Evolutionary conservation across 64 coral and sea anemone genomes (phyloP), one percentile per base, ranked within the genome.

Genomic region (Porites australiensis): DNA sequence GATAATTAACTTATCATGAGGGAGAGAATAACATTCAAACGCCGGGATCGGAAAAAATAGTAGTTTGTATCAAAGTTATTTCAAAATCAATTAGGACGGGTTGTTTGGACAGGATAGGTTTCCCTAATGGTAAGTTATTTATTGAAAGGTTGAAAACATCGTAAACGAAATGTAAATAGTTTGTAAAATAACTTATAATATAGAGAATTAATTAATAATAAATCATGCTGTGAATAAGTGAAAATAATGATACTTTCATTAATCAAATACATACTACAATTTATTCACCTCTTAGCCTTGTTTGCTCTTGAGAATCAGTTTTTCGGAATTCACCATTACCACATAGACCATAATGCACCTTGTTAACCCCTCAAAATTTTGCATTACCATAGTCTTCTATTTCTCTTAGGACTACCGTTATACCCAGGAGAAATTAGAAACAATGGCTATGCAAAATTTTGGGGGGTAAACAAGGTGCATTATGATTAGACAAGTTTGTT

Each of bases 41-140:
- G 58, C 45, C 22, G 13, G 45, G 1, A 81, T 37, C 27, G 27
- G 27, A 37, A 37, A 37, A 37, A 81, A 81, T 14, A 13, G 63
- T 62, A 81, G 78, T 81, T 62, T 43, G 52, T 81, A 81, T 37
- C 11, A 63, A 63, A 81, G 3, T 27, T 44, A 71, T 37, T 37
- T 44, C 2, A 71, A 10, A 37, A 71, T 71, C 54, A 57, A 57
- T 57, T 57, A 0, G 7, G 54, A 57, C 7, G 7, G 12, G 54
- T 57, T 57, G 54, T 55, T 0, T 2, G 10, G 53, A 55, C 10
- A 55, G 53, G 10, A 55, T 15, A 64, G 8, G 61, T 64, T 16
- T 18, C 62, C 2, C 4, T 19, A 13, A 64, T 64, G 13, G 18
- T 18, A 64, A 64, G 13, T 64, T 64, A 64, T 64, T 64, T 64